Percentiles rank a stretch among this genome's conserved stretches.
These are phyloP conservation scores for Gonatopus flavifemur DNA, from an alignment of 1,140 invertebrate species.

Conservation along the genomic window DNA sequence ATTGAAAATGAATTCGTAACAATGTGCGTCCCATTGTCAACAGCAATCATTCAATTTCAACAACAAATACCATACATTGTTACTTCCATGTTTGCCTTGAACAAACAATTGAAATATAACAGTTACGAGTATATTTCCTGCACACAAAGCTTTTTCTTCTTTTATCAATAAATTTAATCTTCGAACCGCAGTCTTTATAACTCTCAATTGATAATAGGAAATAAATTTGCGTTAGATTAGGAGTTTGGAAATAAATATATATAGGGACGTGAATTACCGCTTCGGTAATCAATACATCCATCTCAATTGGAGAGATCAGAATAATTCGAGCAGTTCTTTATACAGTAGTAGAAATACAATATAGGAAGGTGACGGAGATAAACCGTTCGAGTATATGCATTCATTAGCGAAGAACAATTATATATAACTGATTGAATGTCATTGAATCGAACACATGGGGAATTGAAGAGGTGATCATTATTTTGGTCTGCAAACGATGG, in stretches of 20 bases:
- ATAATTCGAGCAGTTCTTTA: too few relatives aligned
- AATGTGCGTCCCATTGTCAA: background rate
- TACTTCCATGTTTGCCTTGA: slow-evolving; percentile 1
- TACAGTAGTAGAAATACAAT: too few relatives aligned
- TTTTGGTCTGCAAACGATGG: too few relatives aligned
- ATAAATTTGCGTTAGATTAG: slow-evolving; percentile 1
- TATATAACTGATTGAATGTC: too few relatives aligned
- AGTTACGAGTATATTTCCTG: background rate
- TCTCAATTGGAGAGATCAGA: too few relatives aligned
- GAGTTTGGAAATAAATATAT: slow-evolving; percentile 2
- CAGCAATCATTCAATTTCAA: background rate
- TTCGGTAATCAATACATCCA: too few relatives aligned
- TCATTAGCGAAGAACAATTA: too few relatives aligned
- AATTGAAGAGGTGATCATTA: background rate
- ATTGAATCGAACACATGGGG: background rate
- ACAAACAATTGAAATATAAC: background rate
- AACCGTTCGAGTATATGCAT: too few relatives aligned
- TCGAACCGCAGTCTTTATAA: background rate
- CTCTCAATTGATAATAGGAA: background rate
- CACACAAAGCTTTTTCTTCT: background rate
- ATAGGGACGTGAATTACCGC: background rate
- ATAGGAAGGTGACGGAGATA: too few relatives aligned
- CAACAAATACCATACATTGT: background rate
- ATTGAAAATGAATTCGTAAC: background rate
- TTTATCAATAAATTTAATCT: too few relatives aligned